These are phyloP conservation scores for Hyperoplus lanceolatus DNA, from an alignment of 2,797 vertebrate species.

Conservation along the genomic window DNA sequence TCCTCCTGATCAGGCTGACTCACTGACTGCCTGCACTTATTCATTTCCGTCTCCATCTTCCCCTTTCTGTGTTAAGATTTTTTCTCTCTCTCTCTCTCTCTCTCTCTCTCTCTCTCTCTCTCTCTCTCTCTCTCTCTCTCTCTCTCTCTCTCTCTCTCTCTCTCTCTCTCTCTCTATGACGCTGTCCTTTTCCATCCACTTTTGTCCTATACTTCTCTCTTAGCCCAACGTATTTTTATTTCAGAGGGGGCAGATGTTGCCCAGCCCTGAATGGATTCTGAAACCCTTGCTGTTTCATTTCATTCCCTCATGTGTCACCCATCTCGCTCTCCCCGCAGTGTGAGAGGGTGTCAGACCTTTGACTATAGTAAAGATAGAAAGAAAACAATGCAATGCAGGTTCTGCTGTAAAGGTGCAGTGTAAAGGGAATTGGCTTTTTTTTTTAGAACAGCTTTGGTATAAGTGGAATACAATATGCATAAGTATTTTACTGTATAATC, in stretches of 20 bases:
- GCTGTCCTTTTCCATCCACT: constrained; percentile 38
- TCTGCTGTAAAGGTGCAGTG: background rate
- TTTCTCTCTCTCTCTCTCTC: constrained; percentile 45
- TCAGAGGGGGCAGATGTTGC: constrained; percentile 49
- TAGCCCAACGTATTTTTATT: constrained; percentile 12
- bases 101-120: constrained; percentile 3
- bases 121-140: no score
- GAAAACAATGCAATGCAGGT: background rate
- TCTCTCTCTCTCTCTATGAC: constrained; percentile 27
- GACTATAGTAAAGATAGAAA: constrained; percentile 9
- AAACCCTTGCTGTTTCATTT: constrained; percentile 53
- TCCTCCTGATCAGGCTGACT: constrained; percentile 78
- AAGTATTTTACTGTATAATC: no score
- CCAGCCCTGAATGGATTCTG: constrained; percentile 32
- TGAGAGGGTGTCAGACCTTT: constrained; percentile 1
- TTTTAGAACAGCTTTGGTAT: no score
- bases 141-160: constrained; percentile 31
- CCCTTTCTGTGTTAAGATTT: constrained; percentile 60
- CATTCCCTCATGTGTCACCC: constrained; percentile 28
- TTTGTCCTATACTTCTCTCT: constrained; percentile 61
- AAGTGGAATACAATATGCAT: no score
- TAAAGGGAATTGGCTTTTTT: no score
- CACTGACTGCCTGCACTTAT: constrained; percentile 77
- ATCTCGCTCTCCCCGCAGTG: constrained; percentile 6
- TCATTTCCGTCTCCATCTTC: constrained; percentile 76